Conservation (phyloP, 2,113 vertebrate species). For the Phylloscopus trochilus region DNA sequence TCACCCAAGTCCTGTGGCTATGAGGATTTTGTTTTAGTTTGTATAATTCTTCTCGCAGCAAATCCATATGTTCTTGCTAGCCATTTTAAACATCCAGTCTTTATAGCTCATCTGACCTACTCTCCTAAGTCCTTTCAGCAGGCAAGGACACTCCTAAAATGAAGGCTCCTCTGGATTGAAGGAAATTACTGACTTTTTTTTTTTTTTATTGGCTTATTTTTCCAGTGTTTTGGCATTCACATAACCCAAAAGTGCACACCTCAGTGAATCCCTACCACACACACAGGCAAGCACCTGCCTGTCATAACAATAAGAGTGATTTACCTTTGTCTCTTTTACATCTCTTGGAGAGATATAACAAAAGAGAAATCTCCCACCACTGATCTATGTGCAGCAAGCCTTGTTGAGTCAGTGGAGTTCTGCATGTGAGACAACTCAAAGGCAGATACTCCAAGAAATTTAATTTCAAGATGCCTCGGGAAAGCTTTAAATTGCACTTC, state of each 20-base stretch:
- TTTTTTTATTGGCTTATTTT: not conserved
- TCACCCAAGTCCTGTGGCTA: not conserved
- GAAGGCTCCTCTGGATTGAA: not conserved
- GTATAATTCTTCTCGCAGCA: not conserved
- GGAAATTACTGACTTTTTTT: not conserved
- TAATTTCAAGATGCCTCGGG: conserved; percentile 23
- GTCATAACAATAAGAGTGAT: not conserved
- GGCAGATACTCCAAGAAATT: not conserved
- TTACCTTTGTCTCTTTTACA: not conserved
- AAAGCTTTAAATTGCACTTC: conserved; percentile 50
- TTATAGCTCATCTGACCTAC: not conserved
- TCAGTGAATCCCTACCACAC: not conserved
- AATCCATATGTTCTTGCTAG: not conserved
- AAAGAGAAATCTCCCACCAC: not conserved
- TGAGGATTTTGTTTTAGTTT: not conserved
- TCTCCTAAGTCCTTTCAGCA: not conserved
- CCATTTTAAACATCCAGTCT: not conserved
- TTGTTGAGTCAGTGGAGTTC: not conserved
- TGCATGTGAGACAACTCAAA: not conserved
- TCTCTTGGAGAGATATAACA: not conserved
- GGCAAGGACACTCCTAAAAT: not conserved
- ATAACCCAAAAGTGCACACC: not conserved
- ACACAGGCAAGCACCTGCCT: not conserved
- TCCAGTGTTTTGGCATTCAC: not conserved
- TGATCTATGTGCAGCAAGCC: not conserved